Base-by-base conservation (phyloP, 2,113 vertebrate species). In the Varanus komodoensis region DNA sequence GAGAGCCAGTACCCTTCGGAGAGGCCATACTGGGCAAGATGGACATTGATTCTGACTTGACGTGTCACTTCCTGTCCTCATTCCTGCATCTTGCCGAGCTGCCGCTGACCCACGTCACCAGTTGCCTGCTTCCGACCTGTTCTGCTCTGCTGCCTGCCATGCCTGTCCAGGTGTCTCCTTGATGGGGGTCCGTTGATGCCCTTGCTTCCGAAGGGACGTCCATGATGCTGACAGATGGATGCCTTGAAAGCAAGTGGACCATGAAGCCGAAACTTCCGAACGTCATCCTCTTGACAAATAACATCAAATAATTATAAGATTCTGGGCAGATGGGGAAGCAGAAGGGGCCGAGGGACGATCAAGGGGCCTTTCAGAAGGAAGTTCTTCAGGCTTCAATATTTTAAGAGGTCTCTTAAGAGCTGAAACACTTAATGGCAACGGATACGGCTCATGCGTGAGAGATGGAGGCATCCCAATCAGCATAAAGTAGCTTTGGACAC, bases 361-460 rank as follows among this genome's bases (percentile, higher is more conserved):
- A 54, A 67, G 57, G 50, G 29, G 38, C 15, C 5, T 75, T 82
- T 32, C 7, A 21, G 3, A 75, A 34, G 8, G 29, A 48, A 17
- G 3, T 7, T 3, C 25, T 87, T 77, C 69, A 50, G 27, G 71
- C 73, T 75, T 52, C n/a, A 23, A 29, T 34, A 38, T 54, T 52
- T 34, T n/a, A 64, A 91, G 86, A 14, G 67, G 17, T 67, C 38
- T 15, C 88, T 90, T 75, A 12, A 73, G n/a, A 77, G 23, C 69
- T 80, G 82, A 75, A 8, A 67, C 78, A 50, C 19, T 69, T 50
- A 69, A 85, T 64, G 83, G 6, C 68, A 21, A 23, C 50, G 71
- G 17, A 21, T n/a, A 15, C 0, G 6, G n/a, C 17, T 25, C 32
- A 61, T 74, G 1, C 34, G 4, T 23, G 17, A 32, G 68, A 38